Conservation (phyloP, 1,140 invertebrate genomes). For the Ips typographus region DNA sequence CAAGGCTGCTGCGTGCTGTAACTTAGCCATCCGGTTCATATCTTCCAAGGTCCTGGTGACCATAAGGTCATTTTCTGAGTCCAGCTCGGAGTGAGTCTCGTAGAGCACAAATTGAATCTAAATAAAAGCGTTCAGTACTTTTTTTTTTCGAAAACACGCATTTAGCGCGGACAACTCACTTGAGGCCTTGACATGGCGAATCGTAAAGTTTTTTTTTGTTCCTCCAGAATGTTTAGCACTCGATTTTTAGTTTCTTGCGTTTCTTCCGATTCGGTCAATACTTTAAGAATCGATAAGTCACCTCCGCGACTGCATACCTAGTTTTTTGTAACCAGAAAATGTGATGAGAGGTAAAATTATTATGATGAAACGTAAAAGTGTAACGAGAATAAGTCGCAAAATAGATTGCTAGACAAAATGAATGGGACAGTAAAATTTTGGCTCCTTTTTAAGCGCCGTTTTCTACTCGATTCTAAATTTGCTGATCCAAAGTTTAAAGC, state of each 20-base stretch:
- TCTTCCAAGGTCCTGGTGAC: constrained; percentile 61
- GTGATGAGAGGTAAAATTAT: too few relatives aligned
- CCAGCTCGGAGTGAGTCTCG: constrained; percentile 69
- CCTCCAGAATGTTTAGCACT: constrained; percentile 62
- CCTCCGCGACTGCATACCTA: constrained; percentile 63
- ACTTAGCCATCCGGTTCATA: constrained; percentile 62
- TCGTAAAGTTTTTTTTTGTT: constrained; percentile 66
- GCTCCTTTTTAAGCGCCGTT: too few relatives aligned
- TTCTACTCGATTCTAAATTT: too few relatives aligned
- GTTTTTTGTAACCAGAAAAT: too few relatives aligned
- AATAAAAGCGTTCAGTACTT: constrained; percentile 12
- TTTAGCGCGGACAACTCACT: constrained; percentile 44
- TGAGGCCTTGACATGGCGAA: constrained; percentile 69
- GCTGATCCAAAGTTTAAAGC: too few relatives aligned
- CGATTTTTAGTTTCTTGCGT: constrained; percentile 59
- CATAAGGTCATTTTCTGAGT: constrained; percentile 66
- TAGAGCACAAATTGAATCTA: constrained; percentile 70
- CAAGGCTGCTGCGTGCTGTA: constrained; percentile 61
- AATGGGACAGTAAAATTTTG: too few relatives aligned
- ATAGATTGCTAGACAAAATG: too few relatives aligned
- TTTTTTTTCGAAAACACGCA: constrained; percentile 1
- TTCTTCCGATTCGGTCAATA: constrained; percentile 65
- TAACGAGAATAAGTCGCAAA: too few relatives aligned
- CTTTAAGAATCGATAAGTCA: constrained; percentile 66
- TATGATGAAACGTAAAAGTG: too few relatives aligned